Conservation (phyloP, 2,797 vertebrate genomes). For the Limosa lapponica region DNA sequence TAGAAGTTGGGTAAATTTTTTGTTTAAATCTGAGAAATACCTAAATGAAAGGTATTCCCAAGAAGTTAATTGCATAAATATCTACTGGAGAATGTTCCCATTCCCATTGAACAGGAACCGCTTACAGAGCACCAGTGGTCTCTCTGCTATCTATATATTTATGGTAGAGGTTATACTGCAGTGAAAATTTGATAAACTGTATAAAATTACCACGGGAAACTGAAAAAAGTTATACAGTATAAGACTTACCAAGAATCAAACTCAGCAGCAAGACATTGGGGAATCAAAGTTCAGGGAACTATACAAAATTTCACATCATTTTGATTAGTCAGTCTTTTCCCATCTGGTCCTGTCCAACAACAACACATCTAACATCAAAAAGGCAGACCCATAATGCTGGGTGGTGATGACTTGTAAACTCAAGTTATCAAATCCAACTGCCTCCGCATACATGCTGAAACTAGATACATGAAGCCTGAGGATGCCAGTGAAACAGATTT, state of each 20-base stretch:
- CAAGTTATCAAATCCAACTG: neutral
- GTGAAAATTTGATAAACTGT: neutral
- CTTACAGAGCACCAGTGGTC: neutral
- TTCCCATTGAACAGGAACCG: neutral
- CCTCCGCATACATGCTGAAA: slow-evolving; percentile 37
- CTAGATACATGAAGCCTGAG: slow-evolving; percentile 11
- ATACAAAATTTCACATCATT: slow-evolving; percentile 30
- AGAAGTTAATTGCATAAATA: neutral
- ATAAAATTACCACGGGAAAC: neutral
- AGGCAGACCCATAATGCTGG: neutral
- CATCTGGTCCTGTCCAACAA: slow-evolving; percentile 35
- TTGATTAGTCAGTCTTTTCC: neutral
- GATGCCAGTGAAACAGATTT: slow-evolving; percentile 50
- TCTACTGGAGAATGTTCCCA: neutral
- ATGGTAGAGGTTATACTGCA: neutral
- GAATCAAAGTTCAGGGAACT: neutral
- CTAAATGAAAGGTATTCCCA: neutral
- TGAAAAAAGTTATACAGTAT: neutral
- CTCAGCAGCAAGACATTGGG: neutral
- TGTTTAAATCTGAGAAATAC: neutral
- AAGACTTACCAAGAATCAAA: neutral
- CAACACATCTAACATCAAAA: slow-evolving; percentile 32
- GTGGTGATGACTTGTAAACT: neutral
- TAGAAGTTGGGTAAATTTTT: neutral
- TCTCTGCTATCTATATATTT: neutral